Percentiles rank a stretch among this genome's conserved stretches.
Conservation (phyloP, 1,140 invertebrate species). For the Bombus confusus region DNA sequence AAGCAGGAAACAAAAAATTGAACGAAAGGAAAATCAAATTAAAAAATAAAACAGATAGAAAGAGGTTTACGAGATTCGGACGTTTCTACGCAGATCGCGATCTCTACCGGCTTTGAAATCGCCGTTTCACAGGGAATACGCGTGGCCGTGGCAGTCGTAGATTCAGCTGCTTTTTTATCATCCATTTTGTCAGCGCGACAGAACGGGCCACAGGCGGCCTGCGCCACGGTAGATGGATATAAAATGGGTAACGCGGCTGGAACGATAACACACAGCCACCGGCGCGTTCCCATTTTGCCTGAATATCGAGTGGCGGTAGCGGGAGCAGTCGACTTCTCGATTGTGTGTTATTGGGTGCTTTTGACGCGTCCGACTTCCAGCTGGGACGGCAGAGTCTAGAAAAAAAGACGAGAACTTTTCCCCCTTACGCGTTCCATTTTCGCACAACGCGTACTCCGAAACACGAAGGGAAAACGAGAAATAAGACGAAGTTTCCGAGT, state of each 20-base stretch:
- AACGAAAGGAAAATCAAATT: not conserved
- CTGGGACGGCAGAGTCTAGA: not conserved
- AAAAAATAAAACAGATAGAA: not conserved
- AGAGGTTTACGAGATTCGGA: not conserved
- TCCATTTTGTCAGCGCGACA: slow-evolving; percentile 52
- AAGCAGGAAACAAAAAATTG: not conserved
- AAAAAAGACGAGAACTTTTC: not conserved
- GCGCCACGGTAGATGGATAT: slow-evolving; percentile 49
- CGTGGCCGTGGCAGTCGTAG: slow-evolving; percentile 11
- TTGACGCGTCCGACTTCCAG: slow-evolving; percentile 50
- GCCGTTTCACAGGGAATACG: slow-evolving; percentile 8
- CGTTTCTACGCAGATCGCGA: slow-evolving; percentile 18
- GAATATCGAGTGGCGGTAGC: slow-evolving; percentile 62
- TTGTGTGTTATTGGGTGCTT: slow-evolving; percentile 62
- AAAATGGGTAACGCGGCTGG: slow-evolving; percentile 54
- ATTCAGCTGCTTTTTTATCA: slow-evolving; percentile 33
- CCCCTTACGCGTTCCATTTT: slow-evolving; percentile 40
- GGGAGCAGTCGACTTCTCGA: slow-evolving; percentile 59
- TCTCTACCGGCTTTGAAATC: slow-evolving; percentile 48
- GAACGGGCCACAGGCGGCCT: slow-evolving; percentile 21
- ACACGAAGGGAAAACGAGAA: not conserved
- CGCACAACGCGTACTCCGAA: not conserved
- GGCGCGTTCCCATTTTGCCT: slow-evolving; percentile 58
- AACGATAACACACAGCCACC: slow-evolving; percentile 57
- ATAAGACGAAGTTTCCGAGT: slow-evolving; percentile 1